Conservation (phyloP, 2,888 invertebrate genomes). For the Caenorhabditis drosophilae region DNA sequence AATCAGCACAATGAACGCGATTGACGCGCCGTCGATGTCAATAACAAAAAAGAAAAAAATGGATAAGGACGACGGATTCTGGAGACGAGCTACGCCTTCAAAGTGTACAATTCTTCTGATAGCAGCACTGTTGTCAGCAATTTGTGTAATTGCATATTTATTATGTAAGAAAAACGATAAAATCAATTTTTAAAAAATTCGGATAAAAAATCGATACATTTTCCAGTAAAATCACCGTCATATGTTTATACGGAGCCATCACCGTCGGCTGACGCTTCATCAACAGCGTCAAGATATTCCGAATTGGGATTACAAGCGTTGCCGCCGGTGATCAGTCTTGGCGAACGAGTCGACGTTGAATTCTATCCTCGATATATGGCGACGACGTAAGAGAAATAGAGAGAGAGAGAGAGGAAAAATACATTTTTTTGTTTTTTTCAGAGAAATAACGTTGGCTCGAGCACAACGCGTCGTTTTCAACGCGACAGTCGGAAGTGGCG, state of each 20-base stretch:
- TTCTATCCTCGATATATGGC: slow-evolving; percentile 52
- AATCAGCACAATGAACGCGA: slow-evolving; percentile 27
- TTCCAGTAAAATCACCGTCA: slow-evolving; percentile 49
- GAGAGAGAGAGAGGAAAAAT: slow-evolving; percentile 16
- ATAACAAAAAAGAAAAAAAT: slow-evolving; percentile 33
- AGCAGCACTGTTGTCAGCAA: slow-evolving; percentile 30
- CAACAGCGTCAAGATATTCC: slow-evolving; percentile 21
- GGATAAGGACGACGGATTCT: slow-evolving; percentile 12
- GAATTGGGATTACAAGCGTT: slow-evolving; percentile 46
- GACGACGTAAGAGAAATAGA: slow-evolving; percentile 39
- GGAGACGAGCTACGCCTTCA: slow-evolving; percentile 8
- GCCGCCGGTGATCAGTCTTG: slow-evolving; percentile 51
- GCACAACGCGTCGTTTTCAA: slow-evolving; percentile 49
- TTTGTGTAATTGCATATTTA: slow-evolving; percentile 41
- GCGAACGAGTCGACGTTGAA: slow-evolving; percentile 53
- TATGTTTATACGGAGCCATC: slow-evolving; percentile 48
- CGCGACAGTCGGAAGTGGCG: slow-evolving; percentile 56
- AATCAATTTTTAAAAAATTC: neutral
- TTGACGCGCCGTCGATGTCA: slow-evolving; percentile 10
- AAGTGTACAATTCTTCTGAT: slow-evolving; percentile 31
- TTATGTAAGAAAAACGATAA: slow-evolving; percentile 37
- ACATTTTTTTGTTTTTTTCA: slow-evolving; percentile 12
- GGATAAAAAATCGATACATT: neutral
- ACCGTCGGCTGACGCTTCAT: slow-evolving; percentile 25
- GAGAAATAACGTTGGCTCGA: slow-evolving; percentile 40